phyloP scores from a whole-genome alignment of 2,113 vertebrate species.

The Sinocyclocheilus rhinocerous region DNA sequence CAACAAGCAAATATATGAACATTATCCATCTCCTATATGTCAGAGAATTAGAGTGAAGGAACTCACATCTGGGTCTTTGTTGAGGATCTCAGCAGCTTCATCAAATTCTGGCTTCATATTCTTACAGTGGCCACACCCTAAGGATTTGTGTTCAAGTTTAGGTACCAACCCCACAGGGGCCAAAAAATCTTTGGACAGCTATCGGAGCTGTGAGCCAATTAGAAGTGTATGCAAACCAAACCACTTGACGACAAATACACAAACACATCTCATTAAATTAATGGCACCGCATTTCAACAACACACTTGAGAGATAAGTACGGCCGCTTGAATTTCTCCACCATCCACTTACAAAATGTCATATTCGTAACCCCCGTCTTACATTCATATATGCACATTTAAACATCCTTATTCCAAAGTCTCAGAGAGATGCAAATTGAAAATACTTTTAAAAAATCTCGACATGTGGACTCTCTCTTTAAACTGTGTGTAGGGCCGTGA shows the following conservation, averaged over 20 bases:
- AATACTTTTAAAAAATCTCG: not conserved
- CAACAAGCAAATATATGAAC: not conserved
- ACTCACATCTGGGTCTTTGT: slow-evolving; percentile 84
- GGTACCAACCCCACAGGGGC: not conserved
- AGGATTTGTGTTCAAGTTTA: slow-evolving; percentile 8
- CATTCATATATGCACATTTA: slow-evolving; percentile 25
- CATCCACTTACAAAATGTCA: not conserved
- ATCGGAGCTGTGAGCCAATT: not conserved
- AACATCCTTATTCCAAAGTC: slow-evolving; percentile 1
- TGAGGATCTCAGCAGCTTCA: slow-evolving; percentile 88
- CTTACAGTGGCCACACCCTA: slow-evolving; percentile 99
- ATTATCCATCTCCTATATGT: not conserved
- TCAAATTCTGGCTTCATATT: slow-evolving; percentile 99
- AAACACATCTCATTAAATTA: not conserved
- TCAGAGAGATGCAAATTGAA: not conserved
- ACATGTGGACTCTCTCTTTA: not conserved
- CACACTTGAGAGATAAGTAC: not conserved
- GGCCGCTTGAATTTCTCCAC: not conserved
- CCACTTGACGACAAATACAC: not conserved
- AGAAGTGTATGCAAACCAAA: not conserved
- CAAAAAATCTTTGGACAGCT: slow-evolving; percentile 15
- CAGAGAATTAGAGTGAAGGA: not conserved
- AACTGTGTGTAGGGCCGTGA: slow-evolving; percentile 34
- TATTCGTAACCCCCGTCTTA: not conserved
- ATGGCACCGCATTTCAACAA: not conserved